Evolutionary conservation across 2,888 invertebrate species (phyloP).

Genomic region (Bombylius discolor): DNA sequence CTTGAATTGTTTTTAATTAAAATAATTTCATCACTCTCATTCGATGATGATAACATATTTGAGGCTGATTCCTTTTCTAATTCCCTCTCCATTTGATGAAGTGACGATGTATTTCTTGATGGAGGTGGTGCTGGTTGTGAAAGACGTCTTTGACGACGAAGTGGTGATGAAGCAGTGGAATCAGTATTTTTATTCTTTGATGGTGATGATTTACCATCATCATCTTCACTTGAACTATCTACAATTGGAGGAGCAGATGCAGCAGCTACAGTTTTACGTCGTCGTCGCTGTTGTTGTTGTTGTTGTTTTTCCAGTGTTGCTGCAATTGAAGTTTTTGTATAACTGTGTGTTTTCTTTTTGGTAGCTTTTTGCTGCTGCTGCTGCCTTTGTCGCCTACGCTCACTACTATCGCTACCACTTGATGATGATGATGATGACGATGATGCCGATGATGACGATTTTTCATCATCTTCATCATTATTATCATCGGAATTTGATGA

Average conservation of each 20-base stretch:
- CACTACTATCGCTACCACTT: slow-evolving; percentile 5
- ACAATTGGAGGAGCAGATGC: slow-evolving; percentile 18
- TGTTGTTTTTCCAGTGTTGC: slow-evolving; percentile 1
- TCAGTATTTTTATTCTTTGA: too few species aligned
- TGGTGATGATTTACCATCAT: slow-evolving; percentile 20
- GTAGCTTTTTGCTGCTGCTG: slow-evolving; percentile 1
- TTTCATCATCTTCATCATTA: slow-evolving; percentile 11
- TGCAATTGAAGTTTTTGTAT: slow-evolving; percentile 4
- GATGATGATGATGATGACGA: slow-evolving; percentile 13
- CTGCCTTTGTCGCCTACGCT: slow-evolving; percentile 1
- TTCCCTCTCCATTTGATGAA: slow-evolving; percentile 64
- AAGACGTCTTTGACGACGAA: too few species aligned
- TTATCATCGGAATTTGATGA: slow-evolving; percentile 12
- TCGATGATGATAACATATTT: slow-evolving; percentile 59
- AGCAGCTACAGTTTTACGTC: slow-evolving; percentile 11
- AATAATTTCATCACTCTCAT: slow-evolving; percentile 71
- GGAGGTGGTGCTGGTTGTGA: not conserved
- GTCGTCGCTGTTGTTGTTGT: slow-evolving; percentile 9
- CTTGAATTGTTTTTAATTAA: slow-evolving; percentile 37
- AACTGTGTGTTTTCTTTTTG: slow-evolving; percentile 8
- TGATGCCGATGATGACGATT: slow-evolving; percentile 15
- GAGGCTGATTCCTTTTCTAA: slow-evolving; percentile 44
- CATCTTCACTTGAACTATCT: slow-evolving; percentile 52
- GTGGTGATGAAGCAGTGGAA: too few species aligned
- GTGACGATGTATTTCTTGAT: slow-evolving; percentile 40